A percentile compares a stretch with the other conserved stretches of the same genome.
Evolutionary conservation across 2,113 vertebrate species (phyloP).

Genomic region (Brachyhypopomus occidentalis): DNA sequence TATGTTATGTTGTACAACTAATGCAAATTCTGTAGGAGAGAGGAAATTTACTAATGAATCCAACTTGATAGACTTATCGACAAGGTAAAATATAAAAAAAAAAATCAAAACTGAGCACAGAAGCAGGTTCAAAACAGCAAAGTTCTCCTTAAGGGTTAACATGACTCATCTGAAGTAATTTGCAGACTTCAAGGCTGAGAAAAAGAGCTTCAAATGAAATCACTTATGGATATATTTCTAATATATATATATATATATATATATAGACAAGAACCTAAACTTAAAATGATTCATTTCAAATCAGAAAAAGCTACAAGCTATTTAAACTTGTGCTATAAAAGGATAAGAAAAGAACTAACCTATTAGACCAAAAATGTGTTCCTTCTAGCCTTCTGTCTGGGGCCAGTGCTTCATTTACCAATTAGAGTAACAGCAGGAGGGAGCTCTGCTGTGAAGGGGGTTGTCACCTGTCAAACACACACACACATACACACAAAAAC

Average conservation of each 20-base stretch:
- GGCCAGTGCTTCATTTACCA: conserved; percentile 46
- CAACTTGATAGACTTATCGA: conserved; percentile 9
- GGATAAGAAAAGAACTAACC: conserved; percentile 48
- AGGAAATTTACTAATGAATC: neutral
- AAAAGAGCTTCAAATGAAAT: conserved; percentile 38
- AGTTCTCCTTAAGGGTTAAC: neutral
- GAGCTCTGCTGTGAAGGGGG: neutral
- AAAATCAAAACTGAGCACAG: neutral
- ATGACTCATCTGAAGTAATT: neutral
- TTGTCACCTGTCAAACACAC: conserved; percentile 39
- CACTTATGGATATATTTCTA: neutral
- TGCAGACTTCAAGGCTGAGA: neutral
- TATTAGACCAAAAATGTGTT: conserved; percentile 53
- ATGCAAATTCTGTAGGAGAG: conserved; percentile 1
- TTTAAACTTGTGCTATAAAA: conserved; percentile 18
- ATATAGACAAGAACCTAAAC: neutral
- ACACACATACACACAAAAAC: neutral
- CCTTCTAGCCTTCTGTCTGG: conserved; percentile 26
- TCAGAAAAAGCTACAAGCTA: neutral
- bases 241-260: neutral
- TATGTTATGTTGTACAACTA: neutral
- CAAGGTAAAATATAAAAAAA: neutral
- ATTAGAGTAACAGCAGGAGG: conserved; percentile 48
- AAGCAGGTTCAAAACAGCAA: neutral
- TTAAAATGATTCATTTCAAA: conserved; percentile 12